Evolutionary conservation across 2,888 invertebrate genomes (phyloP).

Genomic region (Spatulosminthurus flaviceps): DNA sequence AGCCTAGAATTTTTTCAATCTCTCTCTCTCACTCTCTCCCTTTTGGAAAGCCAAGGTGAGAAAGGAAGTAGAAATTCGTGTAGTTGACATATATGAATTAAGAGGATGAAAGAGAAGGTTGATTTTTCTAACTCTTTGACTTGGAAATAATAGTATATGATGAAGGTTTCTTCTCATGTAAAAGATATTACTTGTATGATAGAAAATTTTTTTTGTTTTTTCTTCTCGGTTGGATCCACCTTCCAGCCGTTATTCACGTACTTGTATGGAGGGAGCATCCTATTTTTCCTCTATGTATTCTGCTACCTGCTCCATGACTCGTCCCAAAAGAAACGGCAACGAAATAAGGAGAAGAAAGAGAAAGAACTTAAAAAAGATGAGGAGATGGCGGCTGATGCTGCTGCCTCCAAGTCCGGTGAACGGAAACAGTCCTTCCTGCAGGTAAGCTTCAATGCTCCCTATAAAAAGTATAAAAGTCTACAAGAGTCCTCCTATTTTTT

Average conservation of each 20-base stretch:
- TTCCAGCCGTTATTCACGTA: constrained; percentile 88
- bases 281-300: constrained; percentile 92
- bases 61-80: not conserved
- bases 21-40: too few species aligned
- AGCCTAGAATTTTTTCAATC: too few species aligned
- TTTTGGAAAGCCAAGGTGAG: not conserved
- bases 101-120: constrained; percentile 15
- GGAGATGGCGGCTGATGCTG: constrained; percentile 60
- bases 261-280: constrained; percentile 89
- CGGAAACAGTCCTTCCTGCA: constrained; percentile 64
- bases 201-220: constrained; percentile 8
- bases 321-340: constrained; percentile 63
- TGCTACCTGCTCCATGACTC: constrained; percentile 91
- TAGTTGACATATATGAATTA: not conserved
- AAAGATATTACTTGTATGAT: not conserved
- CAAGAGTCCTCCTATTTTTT: not conserved
- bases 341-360: constrained; percentile 58
- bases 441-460: constrained; percentile 51
- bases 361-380: constrained; percentile 63
- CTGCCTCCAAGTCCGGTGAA: constrained; percentile 63
- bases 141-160: not conserved
- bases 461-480: not conserved
- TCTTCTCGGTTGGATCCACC: not conserved
- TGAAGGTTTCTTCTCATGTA: not conserved
- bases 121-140: not conserved